Evolutionary conservation across 2,888 invertebrate genomes (phyloP).

Genomic region (Taenaris catops): DNA sequence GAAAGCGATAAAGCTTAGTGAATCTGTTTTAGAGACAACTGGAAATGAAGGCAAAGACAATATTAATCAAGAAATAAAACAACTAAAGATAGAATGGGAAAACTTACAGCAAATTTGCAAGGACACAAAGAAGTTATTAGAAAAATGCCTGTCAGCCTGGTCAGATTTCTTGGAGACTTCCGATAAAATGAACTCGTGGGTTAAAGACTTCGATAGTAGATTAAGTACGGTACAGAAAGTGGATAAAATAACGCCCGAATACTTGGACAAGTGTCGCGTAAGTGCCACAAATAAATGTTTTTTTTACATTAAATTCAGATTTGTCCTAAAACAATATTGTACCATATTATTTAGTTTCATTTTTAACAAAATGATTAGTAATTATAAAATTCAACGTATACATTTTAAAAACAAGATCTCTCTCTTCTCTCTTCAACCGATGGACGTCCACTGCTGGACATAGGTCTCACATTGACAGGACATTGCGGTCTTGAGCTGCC

Average conservation of each 20-base stretch:
- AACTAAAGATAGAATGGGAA: constrained; percentile 90
- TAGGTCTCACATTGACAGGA: too few relatives aligned
- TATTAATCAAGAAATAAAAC: constrained; percentile 89
- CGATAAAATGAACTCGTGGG: constrained; percentile 86
- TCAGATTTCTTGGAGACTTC: constrained; percentile 87
- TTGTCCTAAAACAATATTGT: too few relatives aligned
- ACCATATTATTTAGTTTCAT: too few relatives aligned
- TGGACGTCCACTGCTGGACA: too few relatives aligned
- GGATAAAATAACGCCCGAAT: constrained; percentile 88
- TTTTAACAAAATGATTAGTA: too few relatives aligned
- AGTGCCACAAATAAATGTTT: constrained; percentile 40
- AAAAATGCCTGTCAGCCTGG: constrained; percentile 90
- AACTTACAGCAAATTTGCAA: constrained; percentile 86
- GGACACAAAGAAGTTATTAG: constrained; percentile 87
- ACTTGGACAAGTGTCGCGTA: constrained; percentile 87
- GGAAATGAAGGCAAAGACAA: constrained; percentile 91
- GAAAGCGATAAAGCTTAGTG: constrained; percentile 86
- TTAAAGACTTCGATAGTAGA: constrained; percentile 84
- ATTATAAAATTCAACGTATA: too few relatives aligned
- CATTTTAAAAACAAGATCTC: too few relatives aligned
- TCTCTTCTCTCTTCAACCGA: too few relatives aligned
- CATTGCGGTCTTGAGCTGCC: too few relatives aligned
- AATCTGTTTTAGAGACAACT: constrained; percentile 86
- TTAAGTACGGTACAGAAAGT: constrained; percentile 83
- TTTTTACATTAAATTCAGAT: too few relatives aligned